A percentile compares a stretch with the other conserved stretches of the same genome.
These are phyloP conservation scores for Melanotaenia boesemani DNA, from an alignment of 2,797 vertebrate genomes.

Conservation along the genomic window DNA sequence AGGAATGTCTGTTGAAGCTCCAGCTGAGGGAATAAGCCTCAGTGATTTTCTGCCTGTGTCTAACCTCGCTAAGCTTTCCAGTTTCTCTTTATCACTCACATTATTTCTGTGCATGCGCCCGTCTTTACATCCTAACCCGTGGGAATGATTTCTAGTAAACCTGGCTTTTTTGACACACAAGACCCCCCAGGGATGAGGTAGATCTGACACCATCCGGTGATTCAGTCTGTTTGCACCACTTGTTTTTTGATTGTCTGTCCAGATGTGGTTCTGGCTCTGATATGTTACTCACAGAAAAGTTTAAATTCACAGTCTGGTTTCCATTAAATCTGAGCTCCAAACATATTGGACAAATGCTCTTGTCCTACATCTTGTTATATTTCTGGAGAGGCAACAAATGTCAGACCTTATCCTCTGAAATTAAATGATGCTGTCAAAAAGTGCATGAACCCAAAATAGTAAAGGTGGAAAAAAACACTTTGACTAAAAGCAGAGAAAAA, in stretches of 20 bases:
- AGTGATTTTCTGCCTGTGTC: slow-evolving; percentile 52
- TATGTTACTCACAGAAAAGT: not conserved
- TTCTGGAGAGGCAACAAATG: no score
- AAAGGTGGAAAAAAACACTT: no score
- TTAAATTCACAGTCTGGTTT: slow-evolving; percentile 11
- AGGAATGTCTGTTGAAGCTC: slow-evolving; percentile 64
- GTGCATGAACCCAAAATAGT: no score
- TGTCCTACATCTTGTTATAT: not conserved
- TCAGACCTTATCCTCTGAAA: no score
- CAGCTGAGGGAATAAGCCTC: slow-evolving; percentile 65
- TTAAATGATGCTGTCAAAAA: no score
- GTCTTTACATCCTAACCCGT: slow-evolving; percentile 40
- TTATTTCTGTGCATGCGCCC: slow-evolving; percentile 18
- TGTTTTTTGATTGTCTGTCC: slow-evolving; percentile 3
- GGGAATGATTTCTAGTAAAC: slow-evolving; percentile 59
- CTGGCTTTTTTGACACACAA: slow-evolving; percentile 48
- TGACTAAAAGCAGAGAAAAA: no score
- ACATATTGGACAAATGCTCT: not conserved
- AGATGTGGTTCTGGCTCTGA: not conserved
- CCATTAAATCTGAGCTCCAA: not conserved
- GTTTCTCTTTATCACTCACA: slow-evolving; percentile 59
- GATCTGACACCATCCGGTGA: slow-evolving; percentile 23
- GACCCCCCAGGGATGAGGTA: slow-evolving; percentile 11
- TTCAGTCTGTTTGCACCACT: slow-evolving; percentile 1
- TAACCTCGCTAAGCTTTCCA: slow-evolving; percentile 54